These are phyloP conservation scores for Dasysyrphus tricinctus DNA, from an alignment of 2,888 invertebrate genomes.

Conservation along the genomic window DNA sequence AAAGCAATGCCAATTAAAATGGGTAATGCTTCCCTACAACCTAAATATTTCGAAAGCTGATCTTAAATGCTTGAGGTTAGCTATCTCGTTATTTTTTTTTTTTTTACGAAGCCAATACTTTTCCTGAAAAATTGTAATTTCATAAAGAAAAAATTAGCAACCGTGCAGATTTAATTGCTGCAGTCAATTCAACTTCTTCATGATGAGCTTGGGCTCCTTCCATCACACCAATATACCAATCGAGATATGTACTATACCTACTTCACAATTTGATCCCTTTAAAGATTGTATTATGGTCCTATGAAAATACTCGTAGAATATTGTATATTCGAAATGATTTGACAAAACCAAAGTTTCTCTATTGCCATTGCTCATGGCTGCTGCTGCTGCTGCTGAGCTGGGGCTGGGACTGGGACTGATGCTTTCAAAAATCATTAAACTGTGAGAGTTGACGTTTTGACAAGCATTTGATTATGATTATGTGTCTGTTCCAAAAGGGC, in stretches of 20 bases:
- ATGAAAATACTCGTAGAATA: not conserved
- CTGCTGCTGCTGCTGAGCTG: not conserved
- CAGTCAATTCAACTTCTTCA: slow-evolving; percentile 1
- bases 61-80: too few relatives aligned
- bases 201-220: not conserved
- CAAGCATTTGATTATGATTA: slow-evolving; percentile 60
- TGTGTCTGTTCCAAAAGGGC: slow-evolving; percentile 60
- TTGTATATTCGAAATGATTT: not conserved
- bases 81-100: not conserved
- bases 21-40: too few relatives aligned
- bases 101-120: not conserved
- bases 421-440: slow-evolving; percentile 54
- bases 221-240: not conserved
- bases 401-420: not conserved
- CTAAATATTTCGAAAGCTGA: too few relatives aligned
- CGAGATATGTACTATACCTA: not conserved
- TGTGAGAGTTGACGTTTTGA: slow-evolving; percentile 64
- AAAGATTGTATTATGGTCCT: not conserved
- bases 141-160: not conserved
- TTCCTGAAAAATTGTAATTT: not conserved
- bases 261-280: not conserved
- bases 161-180: slow-evolving; percentile 12
- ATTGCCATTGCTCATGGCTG: not conserved
- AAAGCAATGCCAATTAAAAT: too few relatives aligned
- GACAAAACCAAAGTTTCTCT: slow-evolving; percentile 20